Conservation (phyloP, 2,888 invertebrate species). For the Chrysina gloriosa region DNA sequence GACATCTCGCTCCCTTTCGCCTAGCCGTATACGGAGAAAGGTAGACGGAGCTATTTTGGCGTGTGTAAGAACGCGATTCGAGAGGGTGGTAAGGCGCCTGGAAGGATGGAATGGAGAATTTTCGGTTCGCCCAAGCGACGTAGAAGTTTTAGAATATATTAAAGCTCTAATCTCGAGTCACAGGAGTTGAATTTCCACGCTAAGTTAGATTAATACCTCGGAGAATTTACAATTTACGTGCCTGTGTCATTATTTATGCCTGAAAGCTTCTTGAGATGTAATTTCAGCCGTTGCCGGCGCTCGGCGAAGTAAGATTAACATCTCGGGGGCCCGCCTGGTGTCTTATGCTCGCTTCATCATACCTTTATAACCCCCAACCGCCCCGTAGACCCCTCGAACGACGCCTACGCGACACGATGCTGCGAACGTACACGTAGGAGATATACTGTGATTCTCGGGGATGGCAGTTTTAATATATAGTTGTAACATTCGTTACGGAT, state of each 20-base stretch:
- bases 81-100: slow-evolving; percentile 11
- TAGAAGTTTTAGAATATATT: slow-evolving; percentile 66
- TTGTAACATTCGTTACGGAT: no score
- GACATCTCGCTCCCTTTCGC: slow-evolving; percentile 22
- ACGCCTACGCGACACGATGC: no score
- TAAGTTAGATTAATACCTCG: slow-evolving; percentile 67
- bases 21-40: slow-evolving; percentile 26
- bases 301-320: slow-evolving; percentile 60
- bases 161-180: slow-evolving; percentile 66
- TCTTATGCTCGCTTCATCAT: neutral
- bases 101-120: slow-evolving; percentile 8
- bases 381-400: no score
- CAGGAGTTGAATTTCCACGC: slow-evolving; percentile 66
- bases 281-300: slow-evolving; percentile 56
- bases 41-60: slow-evolving; percentile 39
- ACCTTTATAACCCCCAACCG: no score
- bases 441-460: no score
- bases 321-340: slow-evolving; percentile 25
- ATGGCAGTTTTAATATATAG: no score
- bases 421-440: no score
- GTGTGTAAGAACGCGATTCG: slow-evolving; percentile 11
- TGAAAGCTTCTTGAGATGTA: slow-evolving; percentile 65
- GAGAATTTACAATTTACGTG: slow-evolving; percentile 66
- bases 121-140: slow-evolving; percentile 58
- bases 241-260: slow-evolving; percentile 66